These are phyloP conservation scores for Spinus pinus DNA, from an alignment of 2,797 vertebrate species.

Conservation along the genomic window DNA sequence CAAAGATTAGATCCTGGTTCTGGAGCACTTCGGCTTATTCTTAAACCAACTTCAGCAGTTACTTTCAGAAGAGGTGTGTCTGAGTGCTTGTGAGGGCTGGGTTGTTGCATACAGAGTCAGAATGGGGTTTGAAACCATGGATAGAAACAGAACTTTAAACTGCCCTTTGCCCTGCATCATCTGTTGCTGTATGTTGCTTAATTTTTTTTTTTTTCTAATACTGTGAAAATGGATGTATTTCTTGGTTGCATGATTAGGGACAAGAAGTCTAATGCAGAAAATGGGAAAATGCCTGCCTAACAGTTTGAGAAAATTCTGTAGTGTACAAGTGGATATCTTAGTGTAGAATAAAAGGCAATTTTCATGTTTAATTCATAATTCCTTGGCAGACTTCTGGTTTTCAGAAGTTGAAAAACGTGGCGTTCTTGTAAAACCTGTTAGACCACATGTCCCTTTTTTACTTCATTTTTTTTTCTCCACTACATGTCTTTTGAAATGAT, in stretches of 20 bases:
- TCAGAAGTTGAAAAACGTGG: background rate
- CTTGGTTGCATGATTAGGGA: conserved; percentile 30
- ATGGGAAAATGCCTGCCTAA: conserved; percentile 60
- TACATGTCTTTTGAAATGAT: background rate
- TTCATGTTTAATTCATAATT: background rate
- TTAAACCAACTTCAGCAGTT: background rate
- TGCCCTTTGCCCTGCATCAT: conserved; percentile 37
- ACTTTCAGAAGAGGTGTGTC: background rate
- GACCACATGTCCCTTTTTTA: background rate
- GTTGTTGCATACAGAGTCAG: background rate
- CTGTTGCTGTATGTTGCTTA: conserved; percentile 39
- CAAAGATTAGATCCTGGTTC: background rate
- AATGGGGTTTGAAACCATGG: background rate
- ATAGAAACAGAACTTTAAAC: background rate
- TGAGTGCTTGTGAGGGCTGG: background rate
- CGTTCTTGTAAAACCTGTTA: background rate
- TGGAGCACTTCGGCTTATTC: background rate
- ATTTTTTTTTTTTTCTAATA: conserved; percentile 35
- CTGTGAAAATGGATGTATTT: background rate
- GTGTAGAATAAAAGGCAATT: background rate
- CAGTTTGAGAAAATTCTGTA: conserved; percentile 52
- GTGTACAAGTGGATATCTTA: background rate
- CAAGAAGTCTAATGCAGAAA: background rate
- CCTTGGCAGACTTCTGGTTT: background rate
- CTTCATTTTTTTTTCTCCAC: background rate